A percentile compares a stretch with the other conserved stretches of the same genome.
phyloP scores from a whole-genome alignment of 2,797 vertebrate species.

The Taeniopygia guttata region DNA sequence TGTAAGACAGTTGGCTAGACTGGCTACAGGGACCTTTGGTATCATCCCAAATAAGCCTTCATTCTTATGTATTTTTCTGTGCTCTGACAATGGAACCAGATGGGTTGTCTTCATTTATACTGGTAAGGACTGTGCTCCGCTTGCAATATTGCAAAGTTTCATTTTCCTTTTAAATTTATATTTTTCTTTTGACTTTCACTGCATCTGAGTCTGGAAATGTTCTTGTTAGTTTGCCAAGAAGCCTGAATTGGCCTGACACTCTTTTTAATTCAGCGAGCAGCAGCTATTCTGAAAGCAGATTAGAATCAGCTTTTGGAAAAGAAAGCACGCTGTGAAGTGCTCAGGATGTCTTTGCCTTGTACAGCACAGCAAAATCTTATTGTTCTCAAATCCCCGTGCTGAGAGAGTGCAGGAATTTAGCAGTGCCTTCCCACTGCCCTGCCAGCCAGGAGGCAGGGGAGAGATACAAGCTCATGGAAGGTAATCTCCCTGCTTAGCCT shows the following conservation, averaged over 20 bases:
- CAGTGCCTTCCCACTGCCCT: not conserved
- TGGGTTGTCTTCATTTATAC: not conserved
- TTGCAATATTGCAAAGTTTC: not conserved
- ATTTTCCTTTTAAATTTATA: not conserved
- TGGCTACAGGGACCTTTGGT: not conserved
- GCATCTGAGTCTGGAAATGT: not conserved
- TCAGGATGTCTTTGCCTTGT: not conserved
- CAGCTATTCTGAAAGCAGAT: not conserved
- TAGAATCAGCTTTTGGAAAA: not conserved
- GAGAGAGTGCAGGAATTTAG: not conserved
- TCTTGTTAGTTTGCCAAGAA: not conserved
- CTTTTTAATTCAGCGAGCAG: not conserved
- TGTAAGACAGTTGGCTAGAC: not conserved
- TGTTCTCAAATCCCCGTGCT: not conserved
- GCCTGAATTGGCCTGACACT: not conserved
- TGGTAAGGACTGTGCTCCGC: not conserved
- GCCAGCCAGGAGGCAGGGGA: not conserved
- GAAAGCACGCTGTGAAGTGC: not conserved
- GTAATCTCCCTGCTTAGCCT: not conserved
- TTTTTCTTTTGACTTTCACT: conserved; percentile 4
- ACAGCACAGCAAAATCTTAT: not conserved
- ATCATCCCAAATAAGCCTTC: not conserved
- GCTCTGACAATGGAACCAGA: not conserved
- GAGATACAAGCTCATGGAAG: not conserved
- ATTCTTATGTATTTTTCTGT: not conserved